Conservation (phyloP, 2,888 invertebrate genomes). For the Calliopum simillimum region DNA sequence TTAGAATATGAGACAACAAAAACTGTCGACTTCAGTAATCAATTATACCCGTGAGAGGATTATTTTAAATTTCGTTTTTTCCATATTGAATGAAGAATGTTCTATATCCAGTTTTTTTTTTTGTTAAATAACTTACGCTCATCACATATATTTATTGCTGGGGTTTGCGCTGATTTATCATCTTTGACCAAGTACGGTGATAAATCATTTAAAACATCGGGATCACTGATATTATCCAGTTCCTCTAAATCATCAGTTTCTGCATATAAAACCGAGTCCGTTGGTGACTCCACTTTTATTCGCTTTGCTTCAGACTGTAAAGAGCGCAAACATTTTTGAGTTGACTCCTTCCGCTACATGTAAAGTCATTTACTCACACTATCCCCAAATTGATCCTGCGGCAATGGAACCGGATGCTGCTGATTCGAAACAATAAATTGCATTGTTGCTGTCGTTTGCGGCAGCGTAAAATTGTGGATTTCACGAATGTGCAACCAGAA, state of each 20-base stretch:
- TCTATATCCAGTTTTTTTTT: too few relatives aligned
- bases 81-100: too few relatives aligned
- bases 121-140: neutral
- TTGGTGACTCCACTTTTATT: neutral
- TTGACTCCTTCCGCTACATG: neutral
- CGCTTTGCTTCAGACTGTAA: conserved; percentile 2
- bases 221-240: conserved; percentile 28
- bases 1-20: too few relatives aligned
- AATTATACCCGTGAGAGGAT: too few relatives aligned
- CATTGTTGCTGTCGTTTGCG: neutral
- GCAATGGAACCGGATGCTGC: too few relatives aligned
- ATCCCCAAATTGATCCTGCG: too few relatives aligned
- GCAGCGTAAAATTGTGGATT: conserved; percentile 34
- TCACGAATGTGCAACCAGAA: conserved; percentile 39
- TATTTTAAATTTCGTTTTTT: too few relatives aligned
- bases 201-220: conserved; percentile 20
- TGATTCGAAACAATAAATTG: too few relatives aligned
- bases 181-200: conserved; percentile 10
- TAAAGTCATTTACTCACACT: too few relatives aligned
- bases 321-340: neutral
- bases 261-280: conserved; percentile 26
- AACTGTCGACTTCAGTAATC: too few relatives aligned
- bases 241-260: conserved; percentile 32
- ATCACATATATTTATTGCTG: neutral
- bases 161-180: neutral